Evolutionary conservation across 2,797 vertebrate genomes (phyloP).

Genomic region (Acanthurus tractus): DNA sequence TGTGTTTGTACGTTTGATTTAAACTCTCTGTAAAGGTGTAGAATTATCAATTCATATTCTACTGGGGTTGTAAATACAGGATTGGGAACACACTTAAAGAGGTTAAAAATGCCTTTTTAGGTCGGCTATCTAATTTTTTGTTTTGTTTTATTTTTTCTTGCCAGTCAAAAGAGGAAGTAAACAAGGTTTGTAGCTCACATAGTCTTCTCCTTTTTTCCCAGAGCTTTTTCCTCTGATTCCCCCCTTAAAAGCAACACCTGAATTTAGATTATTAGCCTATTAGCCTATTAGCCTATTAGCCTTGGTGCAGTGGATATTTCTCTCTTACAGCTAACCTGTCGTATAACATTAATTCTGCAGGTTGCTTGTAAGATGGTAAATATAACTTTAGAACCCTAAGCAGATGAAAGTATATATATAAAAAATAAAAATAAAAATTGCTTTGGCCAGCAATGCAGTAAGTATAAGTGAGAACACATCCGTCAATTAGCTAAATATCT

Average conservation of each 20-base stretch:
- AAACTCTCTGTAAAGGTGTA: background rate
- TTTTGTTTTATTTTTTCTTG: constrained; percentile 8
- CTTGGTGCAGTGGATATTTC: background rate
- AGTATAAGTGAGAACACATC: background rate
- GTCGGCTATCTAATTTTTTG: constrained; percentile 8
- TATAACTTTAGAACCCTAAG: too few relatives aligned
- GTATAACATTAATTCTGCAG: background rate
- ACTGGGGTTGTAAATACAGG: too few relatives aligned
- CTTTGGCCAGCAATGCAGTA: background rate
- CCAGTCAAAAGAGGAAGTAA: constrained; percentile 78
- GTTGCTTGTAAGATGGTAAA: too few relatives aligned
- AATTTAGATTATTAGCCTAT: background rate
- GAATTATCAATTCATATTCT: background rate
- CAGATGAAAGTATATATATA: too few relatives aligned
- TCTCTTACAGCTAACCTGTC: background rate
- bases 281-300: background rate
- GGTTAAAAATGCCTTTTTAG: background rate
- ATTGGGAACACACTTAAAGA: too few relatives aligned
- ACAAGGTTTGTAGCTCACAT: constrained; percentile 73
- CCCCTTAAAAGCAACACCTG: background rate
- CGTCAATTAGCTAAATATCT: background rate
- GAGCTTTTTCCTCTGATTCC: background rate
- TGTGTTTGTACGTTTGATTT: background rate
- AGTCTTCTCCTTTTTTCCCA: background rate
- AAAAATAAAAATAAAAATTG: too few relatives aligned